These are phyloP conservation scores for Therioaphis trifolii DNA, from an alignment of 2,888 invertebrate species.

Conservation along the genomic window DNA sequence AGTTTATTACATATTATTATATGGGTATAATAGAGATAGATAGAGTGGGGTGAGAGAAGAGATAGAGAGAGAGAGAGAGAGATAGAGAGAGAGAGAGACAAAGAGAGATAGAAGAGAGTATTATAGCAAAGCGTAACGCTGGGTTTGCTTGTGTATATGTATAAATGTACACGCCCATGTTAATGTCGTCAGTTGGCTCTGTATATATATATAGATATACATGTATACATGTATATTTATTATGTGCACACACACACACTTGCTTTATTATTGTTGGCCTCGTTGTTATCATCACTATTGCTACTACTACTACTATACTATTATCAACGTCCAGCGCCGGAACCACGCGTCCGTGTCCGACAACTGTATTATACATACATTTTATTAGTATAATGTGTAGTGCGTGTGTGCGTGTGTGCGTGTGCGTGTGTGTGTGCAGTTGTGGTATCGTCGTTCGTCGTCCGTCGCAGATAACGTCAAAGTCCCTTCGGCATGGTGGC, in stretches of 20 bases:
- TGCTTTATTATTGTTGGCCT: too few species aligned
- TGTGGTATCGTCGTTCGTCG: background rate
- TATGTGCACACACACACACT: background rate
- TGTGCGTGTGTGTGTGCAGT: too few species aligned
- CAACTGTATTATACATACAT: background rate
- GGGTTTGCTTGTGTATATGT: background rate
- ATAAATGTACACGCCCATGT: background rate
- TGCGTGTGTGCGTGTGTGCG: background rate
- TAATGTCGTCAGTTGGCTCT: background rate
- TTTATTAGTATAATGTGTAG: too few species aligned
- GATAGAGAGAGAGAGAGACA: too few species aligned
- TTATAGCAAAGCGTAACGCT: too few species aligned
- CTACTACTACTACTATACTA: background rate
- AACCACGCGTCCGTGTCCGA: constrained; percentile 18
- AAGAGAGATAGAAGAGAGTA: too few species aligned
- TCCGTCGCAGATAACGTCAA: constrained; percentile 23
- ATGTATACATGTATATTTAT: too few species aligned
- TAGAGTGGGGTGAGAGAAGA: too few species aligned
- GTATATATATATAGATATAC: too few species aligned
- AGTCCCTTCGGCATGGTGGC: background rate
- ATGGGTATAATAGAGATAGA: too few species aligned
- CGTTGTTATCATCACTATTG: background rate
- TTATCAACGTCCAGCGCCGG: constrained; percentile 13
- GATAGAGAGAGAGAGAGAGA: too few species aligned
- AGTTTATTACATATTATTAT: too few species aligned